Evolutionary conservation across 2,113 vertebrate species (phyloP).

Genomic region (Oceanites oceanicus): DNA sequence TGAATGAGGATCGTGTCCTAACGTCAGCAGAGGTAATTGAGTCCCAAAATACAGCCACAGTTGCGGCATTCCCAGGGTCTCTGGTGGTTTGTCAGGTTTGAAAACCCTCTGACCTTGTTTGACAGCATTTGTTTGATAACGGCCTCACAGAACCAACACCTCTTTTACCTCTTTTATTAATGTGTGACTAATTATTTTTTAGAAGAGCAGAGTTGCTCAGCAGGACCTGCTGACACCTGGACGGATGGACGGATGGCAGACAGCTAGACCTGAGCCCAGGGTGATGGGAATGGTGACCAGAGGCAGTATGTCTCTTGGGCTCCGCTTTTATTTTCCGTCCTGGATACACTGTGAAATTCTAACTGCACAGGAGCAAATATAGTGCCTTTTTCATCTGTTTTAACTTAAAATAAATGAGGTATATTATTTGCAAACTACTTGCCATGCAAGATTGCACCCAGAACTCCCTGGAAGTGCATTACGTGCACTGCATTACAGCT

Average conservation of each 20-base stretch:
- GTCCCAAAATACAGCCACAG: neutral
- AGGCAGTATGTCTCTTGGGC: neutral
- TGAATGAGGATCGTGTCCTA: neutral
- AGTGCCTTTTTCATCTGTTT: neutral
- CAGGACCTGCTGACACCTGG: neutral
- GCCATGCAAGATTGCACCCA: neutral
- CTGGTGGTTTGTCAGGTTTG: neutral
- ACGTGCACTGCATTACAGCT: neutral
- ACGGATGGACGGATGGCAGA: fast-evolving
- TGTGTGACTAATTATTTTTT: neutral
- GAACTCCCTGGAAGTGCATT: neutral
- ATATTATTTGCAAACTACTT: neutral
- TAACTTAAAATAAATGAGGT: neutral
- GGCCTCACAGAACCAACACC: neutral
- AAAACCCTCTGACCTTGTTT: neutral
- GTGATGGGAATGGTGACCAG: neutral
- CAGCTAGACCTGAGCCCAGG: fast-evolving
- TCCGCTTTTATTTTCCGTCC: neutral
- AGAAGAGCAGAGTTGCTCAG: neutral
- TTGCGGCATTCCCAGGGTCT: neutral
- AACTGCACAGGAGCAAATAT: neutral
- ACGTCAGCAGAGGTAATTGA: neutral
- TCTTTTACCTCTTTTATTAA: neutral
- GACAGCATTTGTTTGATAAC: neutral
- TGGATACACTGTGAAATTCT: neutral